These are phyloP conservation scores for human (Homo sapiens) DNA, from an alignment of 2,113 vertebrate species.

Conservation along the genomic window GRCh38 chr4:22779501-22780000, in stretches of 20 bases:
- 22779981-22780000: conserved; percentile 1
- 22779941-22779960: not conserved
- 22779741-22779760: not conserved
- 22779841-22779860: not conserved
- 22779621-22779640: not conserved
- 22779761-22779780: not conserved
- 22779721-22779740: not conserved
- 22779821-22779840: not conserved
- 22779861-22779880: not conserved
- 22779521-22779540: not conserved
- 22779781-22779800: not conserved
- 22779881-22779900: not conserved
- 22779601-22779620: not conserved
- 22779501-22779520: not conserved
- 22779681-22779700: not conserved
- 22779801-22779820: not conserved
- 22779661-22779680: not conserved
- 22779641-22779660: not conserved
- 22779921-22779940: not conserved
- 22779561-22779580: not conserved
- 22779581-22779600: not conserved
- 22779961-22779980: not conserved
- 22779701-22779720: not conserved
- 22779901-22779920: not conserved
- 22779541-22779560: not conserved